Evolutionary conservation across 2,113 vertebrate genomes (phyloP).

Genomic region (Chaetops frenatus): DNA sequence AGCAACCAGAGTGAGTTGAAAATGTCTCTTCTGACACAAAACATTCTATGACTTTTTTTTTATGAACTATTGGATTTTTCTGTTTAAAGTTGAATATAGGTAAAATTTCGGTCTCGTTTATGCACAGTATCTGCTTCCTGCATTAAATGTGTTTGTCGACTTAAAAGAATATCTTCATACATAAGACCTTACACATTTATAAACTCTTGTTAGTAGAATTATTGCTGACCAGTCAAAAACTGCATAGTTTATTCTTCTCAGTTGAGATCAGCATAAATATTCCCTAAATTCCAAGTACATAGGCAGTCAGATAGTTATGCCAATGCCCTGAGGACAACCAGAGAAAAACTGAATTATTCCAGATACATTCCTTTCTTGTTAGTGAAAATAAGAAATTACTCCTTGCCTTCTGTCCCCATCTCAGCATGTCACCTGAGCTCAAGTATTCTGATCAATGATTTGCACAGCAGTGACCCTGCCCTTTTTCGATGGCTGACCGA

Average conservation of each 20-base stretch:
- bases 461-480: neutral
- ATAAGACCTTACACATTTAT: neutral
- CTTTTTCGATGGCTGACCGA: neutral
- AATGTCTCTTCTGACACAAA: neutral
- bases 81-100: neutral
- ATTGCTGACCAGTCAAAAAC: neutral
- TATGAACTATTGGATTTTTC: neutral
- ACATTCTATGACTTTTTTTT: neutral
- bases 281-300: neutral
- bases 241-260: neutral
- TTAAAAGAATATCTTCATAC: neutral
- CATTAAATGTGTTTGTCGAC: neutral
- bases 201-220: neutral
- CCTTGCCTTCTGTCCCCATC: neutral
- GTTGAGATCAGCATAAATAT: neutral
- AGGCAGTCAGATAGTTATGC: neutral
- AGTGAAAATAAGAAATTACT: neutral
- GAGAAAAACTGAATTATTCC: neutral
- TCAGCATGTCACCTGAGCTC: neutral
- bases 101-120: neutral
- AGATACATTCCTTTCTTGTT: neutral
- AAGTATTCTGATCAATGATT: neutral
- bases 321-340: neutral
- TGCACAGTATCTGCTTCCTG: neutral
- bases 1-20: neutral